Evolutionary conservation across 2,888 invertebrate species (phyloP).

Genomic region (Amiota communis): DNA sequence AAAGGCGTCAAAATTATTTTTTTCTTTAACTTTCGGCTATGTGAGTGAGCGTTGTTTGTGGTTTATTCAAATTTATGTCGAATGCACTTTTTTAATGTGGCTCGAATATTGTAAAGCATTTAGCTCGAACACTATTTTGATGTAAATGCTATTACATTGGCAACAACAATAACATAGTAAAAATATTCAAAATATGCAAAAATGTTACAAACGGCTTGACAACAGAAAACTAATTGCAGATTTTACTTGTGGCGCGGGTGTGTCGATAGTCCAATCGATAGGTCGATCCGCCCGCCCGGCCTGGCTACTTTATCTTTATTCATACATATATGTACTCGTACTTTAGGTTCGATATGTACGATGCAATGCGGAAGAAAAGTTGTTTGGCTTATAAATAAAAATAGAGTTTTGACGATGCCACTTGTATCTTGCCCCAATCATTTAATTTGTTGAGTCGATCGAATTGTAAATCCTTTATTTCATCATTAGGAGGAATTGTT

Average conservation of each 20-base stretch:
- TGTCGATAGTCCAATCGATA: slow-evolving; percentile 37
- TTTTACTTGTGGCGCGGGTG: slow-evolving; percentile 59
- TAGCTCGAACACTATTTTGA: slow-evolving; percentile 6
- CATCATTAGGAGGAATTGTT: slow-evolving; percentile 3
- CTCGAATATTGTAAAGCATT: not conserved
- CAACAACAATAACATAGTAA: slow-evolving; percentile 39
- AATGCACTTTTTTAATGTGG: slow-evolving; percentile 10
- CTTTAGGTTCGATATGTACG: not conserved
- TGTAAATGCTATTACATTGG: slow-evolving; percentile 21
- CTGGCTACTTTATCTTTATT: slow-evolving; percentile 28
- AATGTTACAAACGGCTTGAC: slow-evolving; percentile 58
- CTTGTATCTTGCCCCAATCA: not conserved
- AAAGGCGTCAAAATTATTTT: slow-evolving; percentile 40
- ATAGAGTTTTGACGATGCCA: not conserved
- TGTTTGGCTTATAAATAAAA: slow-evolving; percentile 27
- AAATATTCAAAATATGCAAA: slow-evolving; percentile 61
- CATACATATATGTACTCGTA: slow-evolving; percentile 46
- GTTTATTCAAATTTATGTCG: not conserved
- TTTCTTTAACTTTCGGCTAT: not conserved
- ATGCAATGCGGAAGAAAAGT: slow-evolving; percentile 67
- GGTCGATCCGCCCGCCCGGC: not conserved
- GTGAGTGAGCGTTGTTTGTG: not conserved
- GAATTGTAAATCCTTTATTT: not conserved
- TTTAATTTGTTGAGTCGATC: not conserved
- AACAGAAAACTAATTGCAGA: slow-evolving; percentile 35